phyloP scores from a whole-genome alignment of 2,797 vertebrate genomes.

The Oryzias dopingdopingensis region DNA sequence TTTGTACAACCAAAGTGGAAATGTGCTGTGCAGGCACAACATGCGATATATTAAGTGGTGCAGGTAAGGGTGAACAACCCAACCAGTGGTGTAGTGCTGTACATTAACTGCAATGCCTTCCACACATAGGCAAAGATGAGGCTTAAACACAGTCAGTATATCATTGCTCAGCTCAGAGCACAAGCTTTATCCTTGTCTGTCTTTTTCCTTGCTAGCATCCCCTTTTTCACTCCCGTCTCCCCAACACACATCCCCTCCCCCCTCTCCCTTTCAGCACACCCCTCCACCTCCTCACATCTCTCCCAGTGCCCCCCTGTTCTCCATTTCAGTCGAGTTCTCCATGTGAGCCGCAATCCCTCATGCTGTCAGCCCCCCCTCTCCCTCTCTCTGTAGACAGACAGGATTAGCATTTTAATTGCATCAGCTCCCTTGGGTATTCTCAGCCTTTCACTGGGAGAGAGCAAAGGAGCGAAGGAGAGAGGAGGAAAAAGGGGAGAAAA shows the following conservation, averaged over 20 bases:
- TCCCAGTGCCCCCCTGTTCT: slow-evolving; percentile 68
- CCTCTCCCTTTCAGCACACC: slow-evolving; percentile 64
- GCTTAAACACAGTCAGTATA: slow-evolving; percentile 77
- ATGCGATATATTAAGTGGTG: slow-evolving; percentile 56
- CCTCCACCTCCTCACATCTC: slow-evolving; percentile 51
- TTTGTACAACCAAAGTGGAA: slow-evolving; percentile 66
- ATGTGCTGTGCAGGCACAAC: slow-evolving; percentile 60
- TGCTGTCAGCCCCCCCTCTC: slow-evolving; percentile 84
- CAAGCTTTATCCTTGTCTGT: slow-evolving; percentile 78
- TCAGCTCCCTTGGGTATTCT: slow-evolving; percentile 88
- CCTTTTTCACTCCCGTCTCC: slow-evolving; percentile 72
- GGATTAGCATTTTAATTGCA: slow-evolving; percentile 91
- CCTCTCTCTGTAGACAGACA: slow-evolving; percentile 86
- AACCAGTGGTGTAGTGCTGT: slow-evolving; percentile 61
- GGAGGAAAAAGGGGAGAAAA: slow-evolving; percentile 52
- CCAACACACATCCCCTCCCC: slow-evolving; percentile 66
- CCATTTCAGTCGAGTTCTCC: slow-evolving; percentile 86
- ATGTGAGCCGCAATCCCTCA: slow-evolving; percentile 87
- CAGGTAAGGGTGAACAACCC: slow-evolving; percentile 66
- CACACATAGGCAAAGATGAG: slow-evolving; percentile 76
- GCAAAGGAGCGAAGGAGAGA: slow-evolving; percentile 65
- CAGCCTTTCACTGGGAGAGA: slow-evolving; percentile 84
- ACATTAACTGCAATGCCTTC: slow-evolving; percentile 80
- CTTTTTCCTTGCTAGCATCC: slow-evolving; percentile 76
- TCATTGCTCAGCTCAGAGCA: slow-evolving; percentile 78